These are phyloP conservation scores for Cynopterus brachyotis DNA, from an alignment of 2,113 vertebrate species.

Conservation along the genomic window DNA sequence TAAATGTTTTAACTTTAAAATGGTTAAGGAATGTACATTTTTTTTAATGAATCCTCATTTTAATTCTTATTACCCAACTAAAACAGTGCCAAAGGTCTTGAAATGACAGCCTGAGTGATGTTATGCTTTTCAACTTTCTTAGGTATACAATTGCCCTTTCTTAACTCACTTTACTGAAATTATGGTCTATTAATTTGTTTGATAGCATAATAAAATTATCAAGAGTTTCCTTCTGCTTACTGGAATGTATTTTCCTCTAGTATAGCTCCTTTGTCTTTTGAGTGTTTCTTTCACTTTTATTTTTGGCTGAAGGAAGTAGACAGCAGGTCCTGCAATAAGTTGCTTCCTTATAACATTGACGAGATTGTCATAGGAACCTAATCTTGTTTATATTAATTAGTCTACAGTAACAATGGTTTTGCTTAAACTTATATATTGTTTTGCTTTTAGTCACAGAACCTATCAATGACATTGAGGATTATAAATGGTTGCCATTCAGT, in stretches of 20 bases:
- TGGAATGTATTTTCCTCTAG: not conserved
- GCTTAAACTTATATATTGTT: not conserved
- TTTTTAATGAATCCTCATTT: not conserved
- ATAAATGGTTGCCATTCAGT: not conserved
- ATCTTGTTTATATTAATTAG: not conserved
- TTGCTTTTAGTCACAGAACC: not conserved
- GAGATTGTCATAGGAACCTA: not conserved
- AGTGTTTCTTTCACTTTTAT: not conserved
- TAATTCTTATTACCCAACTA: not conserved
- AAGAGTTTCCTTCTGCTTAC: not conserved
- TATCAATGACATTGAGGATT: not conserved
- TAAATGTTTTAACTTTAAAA: not conserved
- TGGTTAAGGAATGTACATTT: not conserved
- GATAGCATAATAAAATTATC: not conserved
- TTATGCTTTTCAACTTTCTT: not conserved
- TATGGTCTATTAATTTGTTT: not conserved
- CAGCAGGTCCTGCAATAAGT: not conserved
- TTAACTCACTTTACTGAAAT: not conserved
- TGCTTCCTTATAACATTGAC: not conserved
- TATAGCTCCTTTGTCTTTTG: not conserved
- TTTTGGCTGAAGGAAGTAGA: slow-evolving; percentile 2
- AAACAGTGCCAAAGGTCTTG: not conserved
- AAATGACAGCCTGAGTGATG: not conserved
- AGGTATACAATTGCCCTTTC: not conserved
- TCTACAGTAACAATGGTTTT: not conserved